Evolutionary conservation across 2,888 invertebrate species (phyloP).

Genomic region (Idaea biselata): DNA sequence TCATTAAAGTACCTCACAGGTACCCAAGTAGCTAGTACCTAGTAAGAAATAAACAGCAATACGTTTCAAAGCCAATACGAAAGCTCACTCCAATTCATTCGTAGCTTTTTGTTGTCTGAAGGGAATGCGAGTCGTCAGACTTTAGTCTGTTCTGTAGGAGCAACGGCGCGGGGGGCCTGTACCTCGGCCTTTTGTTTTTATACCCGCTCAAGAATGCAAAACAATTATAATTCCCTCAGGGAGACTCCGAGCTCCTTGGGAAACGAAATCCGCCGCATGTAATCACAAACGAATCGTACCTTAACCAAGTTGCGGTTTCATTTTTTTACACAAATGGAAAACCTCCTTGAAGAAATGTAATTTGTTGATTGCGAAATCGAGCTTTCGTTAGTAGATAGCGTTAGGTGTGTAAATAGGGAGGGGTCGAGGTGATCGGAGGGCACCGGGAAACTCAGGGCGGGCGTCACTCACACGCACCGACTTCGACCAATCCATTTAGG

Average conservation of each 20-base stretch:
- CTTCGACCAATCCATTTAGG: slow-evolving; percentile 78
- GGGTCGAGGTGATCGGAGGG: slow-evolving; percentile 39
- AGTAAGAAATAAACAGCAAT: slow-evolving; percentile 19
- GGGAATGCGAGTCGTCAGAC: slow-evolving; percentile 77
- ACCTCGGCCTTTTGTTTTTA: slow-evolving; percentile 74
- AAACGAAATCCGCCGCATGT: slow-evolving; percentile 53
- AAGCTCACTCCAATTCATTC: slow-evolving; percentile 65
- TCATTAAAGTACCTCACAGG: neutral
- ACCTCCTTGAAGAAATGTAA: slow-evolving; percentile 4
- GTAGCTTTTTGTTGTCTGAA: slow-evolving; percentile 67
- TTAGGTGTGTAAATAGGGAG: slow-evolving; percentile 48
- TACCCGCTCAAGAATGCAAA: slow-evolving; percentile 79
- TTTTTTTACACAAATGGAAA: slow-evolving; percentile 42
- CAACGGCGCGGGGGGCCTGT: slow-evolving; percentile 70
- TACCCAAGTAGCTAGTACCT: neutral
- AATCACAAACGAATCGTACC: slow-evolving; percentile 63
- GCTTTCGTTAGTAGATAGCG: slow-evolving; percentile 23
- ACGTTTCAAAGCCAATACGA: slow-evolving; percentile 37
- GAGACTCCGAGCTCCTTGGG: slow-evolving; percentile 65
- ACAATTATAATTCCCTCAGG: slow-evolving; percentile 78
- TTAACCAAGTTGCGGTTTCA: slow-evolving; percentile 66
- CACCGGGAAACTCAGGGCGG: slow-evolving; percentile 40
- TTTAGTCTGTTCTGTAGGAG: slow-evolving; percentile 68
- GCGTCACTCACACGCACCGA: slow-evolving; percentile 61
- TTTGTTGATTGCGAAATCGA: slow-evolving; percentile 17